Conservation (phyloP, 1,140 invertebrate species). For the Danaus plexippus region DNA sequence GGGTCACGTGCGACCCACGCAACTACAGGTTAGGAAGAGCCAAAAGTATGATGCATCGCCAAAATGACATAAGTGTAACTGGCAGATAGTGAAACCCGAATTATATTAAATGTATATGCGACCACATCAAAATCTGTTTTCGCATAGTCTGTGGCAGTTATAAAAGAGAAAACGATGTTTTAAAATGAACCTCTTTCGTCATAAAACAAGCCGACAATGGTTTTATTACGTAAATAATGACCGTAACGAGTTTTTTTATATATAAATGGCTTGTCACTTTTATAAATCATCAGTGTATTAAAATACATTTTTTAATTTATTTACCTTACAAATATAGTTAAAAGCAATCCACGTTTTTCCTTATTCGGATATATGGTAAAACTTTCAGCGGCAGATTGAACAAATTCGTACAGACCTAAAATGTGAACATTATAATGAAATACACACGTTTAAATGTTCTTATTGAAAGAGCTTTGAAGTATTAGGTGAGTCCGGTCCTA, state of each 20-base stretch:
- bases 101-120: too few species aligned
- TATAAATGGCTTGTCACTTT: background rate
- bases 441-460: too few species aligned
- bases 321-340: too few species aligned
- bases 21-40: conserved; percentile 17
- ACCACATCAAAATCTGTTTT: background rate
- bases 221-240: conserved; percentile 4
- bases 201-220: conserved; percentile 5
- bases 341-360: too few species aligned
- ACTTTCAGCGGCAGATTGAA: too few species aligned
- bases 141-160: too few species aligned
- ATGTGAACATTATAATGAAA: too few species aligned
- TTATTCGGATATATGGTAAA: too few species aligned
- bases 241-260: background rate
- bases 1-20: conserved; percentile 19
- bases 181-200: conserved; percentile 4
- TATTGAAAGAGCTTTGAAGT: background rate
- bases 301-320: too few species aligned
- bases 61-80: conserved; percentile 10
- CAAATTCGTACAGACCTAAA: too few species aligned
- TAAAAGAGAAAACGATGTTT: background rate
- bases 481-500: conserved; percentile 14
- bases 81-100: background rate
- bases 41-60: conserved; percentile 18
- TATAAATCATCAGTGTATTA: too few species aligned